A percentile compares a stretch with the other conserved stretches of the same genome.
Conservation (phyloP, 2,888 invertebrate genomes). For the Drosophila algonquin region DNA sequence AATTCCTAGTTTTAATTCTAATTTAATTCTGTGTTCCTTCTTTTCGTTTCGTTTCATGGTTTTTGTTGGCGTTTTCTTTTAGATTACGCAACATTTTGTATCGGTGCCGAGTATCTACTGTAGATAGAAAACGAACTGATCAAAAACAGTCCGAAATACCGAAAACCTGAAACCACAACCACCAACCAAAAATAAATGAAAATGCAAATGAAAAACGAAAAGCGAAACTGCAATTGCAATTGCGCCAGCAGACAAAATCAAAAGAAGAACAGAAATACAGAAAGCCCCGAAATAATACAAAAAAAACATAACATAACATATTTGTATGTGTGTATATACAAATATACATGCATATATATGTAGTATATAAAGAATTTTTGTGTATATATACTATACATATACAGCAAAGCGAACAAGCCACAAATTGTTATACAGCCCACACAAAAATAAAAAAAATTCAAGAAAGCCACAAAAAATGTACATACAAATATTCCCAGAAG, state of each 20-base stretch:
- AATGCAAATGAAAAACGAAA: constrained; percentile 29
- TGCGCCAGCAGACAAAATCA: constrained; percentile 23
- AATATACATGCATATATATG: not conserved
- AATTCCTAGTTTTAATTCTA: constrained; percentile 69
- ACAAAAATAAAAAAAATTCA: constrained; percentile 53
- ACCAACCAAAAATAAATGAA: constrained; percentile 47
- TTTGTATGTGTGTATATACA: constrained; percentile 18
- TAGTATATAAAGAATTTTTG: too few relatives aligned
- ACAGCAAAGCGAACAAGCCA: constrained; percentile 50
- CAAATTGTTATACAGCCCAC: constrained; percentile 57
- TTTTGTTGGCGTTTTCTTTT: constrained; percentile 82
- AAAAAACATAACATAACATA: constrained; percentile 40
- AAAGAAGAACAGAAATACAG: constrained; percentile 39
- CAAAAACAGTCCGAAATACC: constrained; percentile 45
- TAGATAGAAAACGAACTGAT: constrained; percentile 79
- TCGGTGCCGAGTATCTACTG: constrained; percentile 84
- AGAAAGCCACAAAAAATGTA: constrained; percentile 41
- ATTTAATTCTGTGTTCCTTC: constrained; percentile 75
- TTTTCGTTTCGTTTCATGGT: constrained; percentile 83
- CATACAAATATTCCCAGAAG: constrained; percentile 59
- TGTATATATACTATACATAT: constrained; percentile 29
- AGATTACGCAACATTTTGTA: constrained; percentile 85
- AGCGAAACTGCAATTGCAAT: constrained; percentile 20
- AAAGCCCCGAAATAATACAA: constrained; percentile 13
- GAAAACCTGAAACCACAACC: constrained; percentile 51